Percentiles rank a stretch among this genome's conserved stretches.
Evolutionary conservation across 2,888 invertebrate species (phyloP).

Genomic region (Mimachlamys varia): DNA sequence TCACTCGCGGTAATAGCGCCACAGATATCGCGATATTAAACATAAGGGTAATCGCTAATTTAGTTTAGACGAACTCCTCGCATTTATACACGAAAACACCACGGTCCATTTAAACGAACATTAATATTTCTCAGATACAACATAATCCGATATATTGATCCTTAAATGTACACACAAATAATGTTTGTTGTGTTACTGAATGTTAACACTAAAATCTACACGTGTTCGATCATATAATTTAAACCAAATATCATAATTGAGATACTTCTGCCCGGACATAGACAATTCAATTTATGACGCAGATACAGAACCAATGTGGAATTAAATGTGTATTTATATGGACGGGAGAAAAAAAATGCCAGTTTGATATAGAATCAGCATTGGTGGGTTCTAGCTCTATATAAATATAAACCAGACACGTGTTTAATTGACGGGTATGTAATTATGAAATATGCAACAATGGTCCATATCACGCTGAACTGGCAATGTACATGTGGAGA

Average conservation of each 20-base stretch:
- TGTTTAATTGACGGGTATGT: conserved; percentile 3
- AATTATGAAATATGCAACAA: not conserved
- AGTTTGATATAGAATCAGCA: not conserved
- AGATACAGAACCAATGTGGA: not conserved
- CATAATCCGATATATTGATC: not conserved
- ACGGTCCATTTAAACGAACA: not conserved
- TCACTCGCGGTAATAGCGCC: not conserved
- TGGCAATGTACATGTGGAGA: not conserved
- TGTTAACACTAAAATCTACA: not conserved
- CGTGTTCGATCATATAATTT: not conserved
- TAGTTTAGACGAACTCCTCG: not conserved
- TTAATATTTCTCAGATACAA: not conserved
- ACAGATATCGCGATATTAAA: too few relatives aligned
- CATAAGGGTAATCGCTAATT: too few relatives aligned
- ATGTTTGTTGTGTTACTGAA: not conserved
- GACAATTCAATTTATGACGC: not conserved
- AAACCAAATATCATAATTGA: not conserved
- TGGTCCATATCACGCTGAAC: not conserved
- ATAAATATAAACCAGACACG: not conserved
- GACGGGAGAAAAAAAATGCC: not conserved
- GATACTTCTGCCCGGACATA: not conserved
- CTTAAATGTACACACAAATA: not conserved
- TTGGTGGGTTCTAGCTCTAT: not conserved
- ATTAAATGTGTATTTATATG: too few relatives aligned
- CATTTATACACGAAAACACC: not conserved